These are phyloP conservation scores for Sitta europaea DNA, from an alignment of 2,113 vertebrate species.

Conservation along the genomic window DNA sequence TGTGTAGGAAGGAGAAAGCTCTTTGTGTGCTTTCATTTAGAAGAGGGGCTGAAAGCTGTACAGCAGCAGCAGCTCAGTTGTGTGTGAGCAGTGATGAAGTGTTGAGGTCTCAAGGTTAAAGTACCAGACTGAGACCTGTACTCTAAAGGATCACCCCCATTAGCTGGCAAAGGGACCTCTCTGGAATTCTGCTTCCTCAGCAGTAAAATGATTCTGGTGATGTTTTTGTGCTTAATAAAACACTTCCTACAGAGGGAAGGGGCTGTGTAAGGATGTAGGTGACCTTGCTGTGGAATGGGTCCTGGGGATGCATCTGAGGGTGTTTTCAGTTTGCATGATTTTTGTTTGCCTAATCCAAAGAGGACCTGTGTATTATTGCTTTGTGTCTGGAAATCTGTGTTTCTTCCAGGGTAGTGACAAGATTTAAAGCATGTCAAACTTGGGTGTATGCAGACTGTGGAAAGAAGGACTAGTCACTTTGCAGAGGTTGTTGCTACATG, in stretches of 20 bases:
- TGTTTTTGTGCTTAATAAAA: not conserved
- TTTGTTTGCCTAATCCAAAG: not conserved
- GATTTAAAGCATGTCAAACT: not conserved
- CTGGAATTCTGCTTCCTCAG: not conserved
- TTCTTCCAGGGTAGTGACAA: not conserved
- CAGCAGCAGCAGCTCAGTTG: not conserved
- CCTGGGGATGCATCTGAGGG: accelerated
- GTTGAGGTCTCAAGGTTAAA: not conserved
- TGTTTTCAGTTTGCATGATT: not conserved
- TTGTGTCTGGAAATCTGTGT: not conserved
- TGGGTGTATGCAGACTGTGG: not conserved
- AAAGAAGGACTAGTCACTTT: not conserved
- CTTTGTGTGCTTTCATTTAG: not conserved
- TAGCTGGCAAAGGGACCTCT: not conserved
- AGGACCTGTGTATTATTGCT: not conserved
- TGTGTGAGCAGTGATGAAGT: not conserved
- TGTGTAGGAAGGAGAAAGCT: not conserved
- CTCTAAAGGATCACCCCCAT: not conserved
- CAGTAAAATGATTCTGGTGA: not conserved
- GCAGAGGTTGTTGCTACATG: not conserved
- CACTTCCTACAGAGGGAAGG: not conserved
- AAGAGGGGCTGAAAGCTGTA: not conserved
- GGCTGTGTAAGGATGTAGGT: not conserved
- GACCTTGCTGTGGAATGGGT: not conserved
- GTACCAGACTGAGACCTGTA: not conserved